Conservation (phyloP, 1,140 invertebrate genomes). For the Grapholita molesta region DNA sequence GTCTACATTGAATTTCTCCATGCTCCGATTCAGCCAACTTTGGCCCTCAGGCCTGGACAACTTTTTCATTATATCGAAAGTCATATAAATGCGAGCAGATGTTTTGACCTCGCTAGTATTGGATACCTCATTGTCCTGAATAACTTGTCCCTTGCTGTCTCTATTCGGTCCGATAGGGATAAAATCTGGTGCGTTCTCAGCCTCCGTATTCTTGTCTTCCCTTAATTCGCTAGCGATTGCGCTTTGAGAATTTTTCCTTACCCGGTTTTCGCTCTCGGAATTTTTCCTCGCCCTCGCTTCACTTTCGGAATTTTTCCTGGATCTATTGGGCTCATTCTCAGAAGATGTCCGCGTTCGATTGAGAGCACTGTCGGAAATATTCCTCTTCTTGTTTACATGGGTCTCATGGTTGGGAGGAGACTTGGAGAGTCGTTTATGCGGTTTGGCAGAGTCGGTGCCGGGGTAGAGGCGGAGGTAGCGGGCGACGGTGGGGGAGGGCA, state of each 20-base stretch:
- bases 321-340: conserved; percentile 21
- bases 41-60: conserved; percentile 67
- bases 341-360: neutral
- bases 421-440: conserved; percentile 56
- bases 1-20: conserved; percentile 62
- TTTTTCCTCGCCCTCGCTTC: conserved; percentile 22
- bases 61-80: conserved; percentile 64
- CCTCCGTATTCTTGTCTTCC: conserved; percentile 6
- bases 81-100: conserved; percentile 70
- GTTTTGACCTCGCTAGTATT: conserved; percentile 62
- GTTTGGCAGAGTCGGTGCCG: conserved; percentile 19
- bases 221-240: neutral
- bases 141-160: conserved; percentile 61
- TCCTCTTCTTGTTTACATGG: conserved; percentile 53
- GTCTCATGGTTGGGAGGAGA: conserved; percentile 51
- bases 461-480: conserved; percentile 50
- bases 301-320: neutral
- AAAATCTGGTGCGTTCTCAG: conserved; percentile 45
- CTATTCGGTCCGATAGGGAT: conserved; percentile 45
- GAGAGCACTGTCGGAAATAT: conserved; percentile 25
- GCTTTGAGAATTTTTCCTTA: neutral
- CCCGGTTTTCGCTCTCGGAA: conserved; percentile 22
- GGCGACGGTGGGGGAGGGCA: conserved; percentile 59
- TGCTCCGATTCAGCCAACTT: conserved; percentile 53
- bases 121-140: conserved; percentile 68